Base-by-base conservation (phyloP, 1,140 invertebrate genomes). In the Nylanderia fulva region DNA sequence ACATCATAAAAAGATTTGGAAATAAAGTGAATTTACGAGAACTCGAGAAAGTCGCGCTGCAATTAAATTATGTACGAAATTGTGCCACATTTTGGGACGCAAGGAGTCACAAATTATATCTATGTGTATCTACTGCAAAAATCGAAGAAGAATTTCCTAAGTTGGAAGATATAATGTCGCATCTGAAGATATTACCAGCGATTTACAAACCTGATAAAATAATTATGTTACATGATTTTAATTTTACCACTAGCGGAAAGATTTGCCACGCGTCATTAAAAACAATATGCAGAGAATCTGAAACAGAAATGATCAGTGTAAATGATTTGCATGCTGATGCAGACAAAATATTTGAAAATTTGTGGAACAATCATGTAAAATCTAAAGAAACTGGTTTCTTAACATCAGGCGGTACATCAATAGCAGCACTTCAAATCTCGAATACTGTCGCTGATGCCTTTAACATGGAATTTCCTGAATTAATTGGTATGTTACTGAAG, bases 1-100 rank as follows among this genome's bases (percentile, higher is more conserved):
- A 96, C 85, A 92, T 96, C 54, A 94, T 98, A n/a, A 98, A 98
- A 94, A 94, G 97, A 92, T 96, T 96, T 94, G 97, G 97, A 2
- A 95, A 96, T 86, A 96, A 96, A 93, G 90, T 98, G 24, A 95
- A 96, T 91, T 92, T 97, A 39, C 89, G 93, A 39, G 91, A 95
- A 68, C 95, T 98, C 63, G 96, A 97, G 94, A 91, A 93, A 88
- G 93, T 94, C 69, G 93, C 95, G 11, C 93, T 94, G 88, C 91
- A 93, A 85, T 93, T 94, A 89, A 91, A 93, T 54, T 92, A 91
- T 87, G 91, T 96, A 36, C 92, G 94, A 80, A 93, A 94, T 83
- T 96, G 95, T 91, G 91, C 93, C 33, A 95, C 95, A 87, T 82
- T 96, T 33, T 96, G 95, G 95, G 86, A 95, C 21, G 90, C 94